Base-by-base conservation (phyloP, 2,113 vertebrate species). In the Ageneiosus marmoratus region DNA sequence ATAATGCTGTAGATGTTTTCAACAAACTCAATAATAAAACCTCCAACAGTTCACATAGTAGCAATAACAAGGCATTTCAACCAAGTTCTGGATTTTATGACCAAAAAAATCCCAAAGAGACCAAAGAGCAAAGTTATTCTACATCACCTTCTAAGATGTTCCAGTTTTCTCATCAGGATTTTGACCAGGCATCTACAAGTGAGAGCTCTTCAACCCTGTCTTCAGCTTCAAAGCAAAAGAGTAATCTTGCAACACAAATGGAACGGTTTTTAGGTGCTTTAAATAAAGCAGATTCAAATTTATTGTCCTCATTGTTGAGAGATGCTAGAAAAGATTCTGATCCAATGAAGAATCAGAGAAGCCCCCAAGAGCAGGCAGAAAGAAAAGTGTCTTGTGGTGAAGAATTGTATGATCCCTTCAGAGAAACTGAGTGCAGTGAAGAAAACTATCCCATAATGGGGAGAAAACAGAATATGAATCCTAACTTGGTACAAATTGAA, bases 231-330 rank as follows among this genome's bases (percentile, higher is more conserved):
- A 72, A 87, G 90, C 76, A 85, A 90, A 83, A 94, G 74, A 87
- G 82, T 12, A 87, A 87, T 53, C 0, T 91, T 72, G 84, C 93
- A 63, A 91, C 94, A 74, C 93, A 96, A 86, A 91, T 96, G 58
- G 95, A 96, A 78, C 95, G 94, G 67, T 96, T 96, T 72, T 94
- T 96, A 22, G 94, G 94, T 86, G 94, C 92, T 86, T 95, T 96
- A 44, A 95, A 90, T 80, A 94, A 92, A 84, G 93, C 86, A 0
- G 91, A 88, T 77, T 51, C 88, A 16, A 89, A 88, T 37, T 89
- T 89, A 60, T 10, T 88, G 0, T 90, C 89, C 13, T 70, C 85
- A 11, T 34, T 92, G 74, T 89, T 89, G 78, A 93, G 92, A 80
- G 93, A 93, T 55, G 72, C 92, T 60, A 85, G n/a, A 51, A 89